phyloP scores from a whole-genome alignment of 2,797 vertebrate species.

The Parauchenoglanis punctatus region DNA sequence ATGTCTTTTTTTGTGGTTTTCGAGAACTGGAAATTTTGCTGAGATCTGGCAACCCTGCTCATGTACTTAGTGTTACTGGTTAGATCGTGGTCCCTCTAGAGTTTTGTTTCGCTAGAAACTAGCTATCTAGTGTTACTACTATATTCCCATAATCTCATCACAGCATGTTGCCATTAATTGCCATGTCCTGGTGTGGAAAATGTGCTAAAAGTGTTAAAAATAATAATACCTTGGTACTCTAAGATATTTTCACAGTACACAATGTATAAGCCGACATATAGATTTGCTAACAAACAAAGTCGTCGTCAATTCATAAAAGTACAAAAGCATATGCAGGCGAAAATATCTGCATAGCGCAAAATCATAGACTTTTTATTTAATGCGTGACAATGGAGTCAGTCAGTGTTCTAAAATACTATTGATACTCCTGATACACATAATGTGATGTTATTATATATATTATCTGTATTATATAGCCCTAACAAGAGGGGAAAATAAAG shows the following conservation, averaged over 20 bases:
- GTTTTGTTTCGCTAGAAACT: background rate
- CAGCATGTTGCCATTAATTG: background rate
- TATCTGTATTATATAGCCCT: background rate
- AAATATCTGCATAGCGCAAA: background rate
- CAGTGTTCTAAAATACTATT: background rate
- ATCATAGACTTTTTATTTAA: background rate
- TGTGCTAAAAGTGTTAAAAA: background rate
- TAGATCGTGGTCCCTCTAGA: background rate
- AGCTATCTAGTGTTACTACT: background rate
- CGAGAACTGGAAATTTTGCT: background rate
- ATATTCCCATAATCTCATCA: background rate
- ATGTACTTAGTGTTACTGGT: background rate
- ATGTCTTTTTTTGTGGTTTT: background rate
- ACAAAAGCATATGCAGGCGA: background rate
- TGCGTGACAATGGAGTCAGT: background rate
- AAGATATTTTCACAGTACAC: background rate
- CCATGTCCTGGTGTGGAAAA: background rate
- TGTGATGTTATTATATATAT: background rate
- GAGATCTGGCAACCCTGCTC: background rate
- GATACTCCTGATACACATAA: background rate
- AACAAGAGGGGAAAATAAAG: background rate
- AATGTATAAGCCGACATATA: background rate
- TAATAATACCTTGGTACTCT: background rate
- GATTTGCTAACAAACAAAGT: background rate
- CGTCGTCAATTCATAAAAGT: background rate